Evolutionary conservation across 2,113 vertebrate genomes (phyloP).

Genomic region (Corythornis cristatus): DNA sequence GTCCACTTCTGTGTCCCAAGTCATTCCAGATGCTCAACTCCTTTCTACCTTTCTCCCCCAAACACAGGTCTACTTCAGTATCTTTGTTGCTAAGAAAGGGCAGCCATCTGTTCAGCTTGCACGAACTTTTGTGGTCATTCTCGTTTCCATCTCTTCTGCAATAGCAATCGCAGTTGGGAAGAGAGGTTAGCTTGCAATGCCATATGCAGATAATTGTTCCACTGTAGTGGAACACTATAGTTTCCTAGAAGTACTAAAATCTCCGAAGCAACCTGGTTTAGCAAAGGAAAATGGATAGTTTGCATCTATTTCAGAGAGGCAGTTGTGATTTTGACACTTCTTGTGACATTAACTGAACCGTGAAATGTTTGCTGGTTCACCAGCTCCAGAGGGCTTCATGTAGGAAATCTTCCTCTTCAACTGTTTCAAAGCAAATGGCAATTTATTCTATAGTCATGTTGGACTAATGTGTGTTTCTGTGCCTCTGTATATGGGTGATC

Average conservation of each 20-base stretch:
- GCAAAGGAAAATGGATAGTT: background rate
- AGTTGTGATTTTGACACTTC: background rate
- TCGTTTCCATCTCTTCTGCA: background rate
- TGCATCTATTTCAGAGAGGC: background rate
- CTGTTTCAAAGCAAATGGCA: conserved; percentile 4
- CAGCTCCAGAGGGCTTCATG: background rate
- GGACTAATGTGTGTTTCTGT: background rate
- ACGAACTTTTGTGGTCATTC: background rate
- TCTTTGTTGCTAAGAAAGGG: background rate
- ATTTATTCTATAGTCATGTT: background rate
- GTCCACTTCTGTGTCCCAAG: background rate
- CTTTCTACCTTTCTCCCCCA: background rate
- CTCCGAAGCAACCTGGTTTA: background rate
- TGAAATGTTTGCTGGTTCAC: background rate
- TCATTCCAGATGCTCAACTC: background rate
- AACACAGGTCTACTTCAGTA: background rate
- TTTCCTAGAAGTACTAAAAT: background rate
- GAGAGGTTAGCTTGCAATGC: background rate
- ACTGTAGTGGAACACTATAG: fast-evolving
- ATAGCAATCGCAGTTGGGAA: background rate
- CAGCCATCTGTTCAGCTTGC: background rate
- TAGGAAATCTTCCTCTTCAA: background rate
- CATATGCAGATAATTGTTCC: background rate
- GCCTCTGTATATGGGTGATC: background rate
- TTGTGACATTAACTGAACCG: background rate